A percentile compares a stretch with the other conserved stretches of the same genome.
phyloP scores from a whole-genome alignment of 2,797 vertebrate species.

The Sphaeramia orbicularis region DNA sequence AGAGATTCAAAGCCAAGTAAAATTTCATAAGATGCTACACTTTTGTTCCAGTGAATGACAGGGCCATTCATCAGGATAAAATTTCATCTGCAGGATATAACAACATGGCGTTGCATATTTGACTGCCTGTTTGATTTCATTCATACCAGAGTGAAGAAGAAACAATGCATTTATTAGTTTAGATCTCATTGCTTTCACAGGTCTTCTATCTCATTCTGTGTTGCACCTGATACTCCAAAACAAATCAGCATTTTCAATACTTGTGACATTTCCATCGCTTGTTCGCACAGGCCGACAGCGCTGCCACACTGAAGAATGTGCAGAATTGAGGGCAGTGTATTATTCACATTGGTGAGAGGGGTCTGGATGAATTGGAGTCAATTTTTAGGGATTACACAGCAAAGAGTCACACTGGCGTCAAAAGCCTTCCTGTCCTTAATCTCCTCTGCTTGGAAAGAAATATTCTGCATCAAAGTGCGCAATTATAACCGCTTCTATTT shows the following conservation, averaged over 20 bases:
- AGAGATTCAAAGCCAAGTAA: background rate
- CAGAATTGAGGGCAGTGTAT: conserved; percentile 10
- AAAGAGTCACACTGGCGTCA: conserved; percentile 11
- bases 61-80: background rate
- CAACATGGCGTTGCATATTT: background rate
- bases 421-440: conserved; percentile 33
- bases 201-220: background rate
- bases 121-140: conserved; percentile 9
- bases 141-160: background rate
- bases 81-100: conserved; percentile 10
- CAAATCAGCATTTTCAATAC: conserved; percentile 18
- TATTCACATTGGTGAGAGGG: conserved; percentile 14
- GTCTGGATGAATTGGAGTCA: conserved; percentile 20
- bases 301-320: too few species aligned
- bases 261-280: conserved; percentile 19
- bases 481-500: background rate
- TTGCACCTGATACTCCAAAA: conserved; percentile 17
- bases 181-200: conserved; percentile 6
- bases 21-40: conserved; percentile 17
- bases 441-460: conserved; percentile 16
- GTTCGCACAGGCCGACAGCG: conserved; percentile 3
- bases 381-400: conserved; percentile 47
- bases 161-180: conserved; percentile 17
- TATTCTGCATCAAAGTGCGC: conserved; percentile 23
- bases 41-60: conserved; percentile 6